Evolutionary conservation across 2,797 vertebrate species (phyloP).

Genomic region (Tenualosa thibaudeaui): DNA sequence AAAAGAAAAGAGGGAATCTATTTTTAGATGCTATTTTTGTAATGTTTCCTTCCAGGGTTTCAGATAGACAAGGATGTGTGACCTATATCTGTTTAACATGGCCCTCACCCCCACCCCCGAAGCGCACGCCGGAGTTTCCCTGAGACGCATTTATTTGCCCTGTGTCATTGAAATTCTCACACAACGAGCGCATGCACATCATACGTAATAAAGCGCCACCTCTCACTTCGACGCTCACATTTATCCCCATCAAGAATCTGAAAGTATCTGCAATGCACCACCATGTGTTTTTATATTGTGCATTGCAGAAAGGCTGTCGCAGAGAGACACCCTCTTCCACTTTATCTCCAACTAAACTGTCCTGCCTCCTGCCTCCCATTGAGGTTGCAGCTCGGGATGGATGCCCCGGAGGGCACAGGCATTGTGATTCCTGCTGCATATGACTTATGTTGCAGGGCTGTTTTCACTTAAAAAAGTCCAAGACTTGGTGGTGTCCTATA

Average conservation of each 20-base stretch:
- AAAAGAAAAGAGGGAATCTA: constrained; percentile 9
- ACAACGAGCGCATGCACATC: not conserved
- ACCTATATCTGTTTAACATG: constrained; percentile 21
- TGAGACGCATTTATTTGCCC: not conserved
- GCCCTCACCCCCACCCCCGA: not conserved
- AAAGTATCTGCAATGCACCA: constrained; percentile 73
- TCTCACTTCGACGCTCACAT: constrained; percentile 47
- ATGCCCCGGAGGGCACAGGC: not conserved
- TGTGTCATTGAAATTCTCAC: constrained; percentile 24
- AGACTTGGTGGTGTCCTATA: not conserved
- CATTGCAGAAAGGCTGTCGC: constrained; percentile 69
- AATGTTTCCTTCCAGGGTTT: not conserved
- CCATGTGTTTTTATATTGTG: constrained; percentile 56
- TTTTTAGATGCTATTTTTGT: constrained; percentile 23
- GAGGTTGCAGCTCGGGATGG: constrained; percentile 3
- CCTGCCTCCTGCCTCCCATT: constrained; percentile 30
- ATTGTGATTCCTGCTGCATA: constrained; percentile 4
- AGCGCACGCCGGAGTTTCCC: not conserved
- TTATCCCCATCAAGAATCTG: constrained; percentile 53
- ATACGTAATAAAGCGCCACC: constrained; percentile 19
- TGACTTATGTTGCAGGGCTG: not conserved
- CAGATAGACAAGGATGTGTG: constrained; percentile 17
- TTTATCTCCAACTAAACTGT: constrained; percentile 57
- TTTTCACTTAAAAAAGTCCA: not conserved
- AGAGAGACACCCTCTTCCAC: constrained; percentile 61